Base-by-base conservation (phyloP, 2,113 vertebrate genomes). In the Myiozetetes cayanensis region DNA sequence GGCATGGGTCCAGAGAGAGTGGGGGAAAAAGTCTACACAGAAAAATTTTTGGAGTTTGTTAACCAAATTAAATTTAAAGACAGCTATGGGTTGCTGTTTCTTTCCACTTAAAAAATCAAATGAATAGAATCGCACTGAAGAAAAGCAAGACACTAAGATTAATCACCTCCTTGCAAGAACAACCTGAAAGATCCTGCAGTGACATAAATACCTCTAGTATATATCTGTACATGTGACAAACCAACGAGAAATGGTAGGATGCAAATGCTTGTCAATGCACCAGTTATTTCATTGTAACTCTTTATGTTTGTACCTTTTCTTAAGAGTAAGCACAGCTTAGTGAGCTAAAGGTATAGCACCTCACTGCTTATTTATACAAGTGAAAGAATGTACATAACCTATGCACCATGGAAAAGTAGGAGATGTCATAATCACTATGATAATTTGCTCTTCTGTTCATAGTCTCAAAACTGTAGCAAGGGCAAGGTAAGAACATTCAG, bases 311-410 rank as follows among this genome's bases (percentile, higher is more conserved):
- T 23, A 30, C 6, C 10, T 56, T 84, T 33, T 68, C 33, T 56
- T 44, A 43, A 33, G 6, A 71, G 24, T 23, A 74, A 35, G 18
- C 11, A 44, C 3, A 68, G 10, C 41, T 77, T 31, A 55, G 30
- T 2, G 2, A 93, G 35, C 7, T 35, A 53, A 66, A 89, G 24
- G 5, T 33, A 7, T 8, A 56, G 13, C 19, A 66, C 8, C 31
- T 84, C 56, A 27, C 24, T 2, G 0, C 15, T 56, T 61, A 39
- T 35, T 56, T 77, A 33, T 46, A 19, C 14, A 66, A 62, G 22
- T 41, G 33, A 56, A 11, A 44, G 30, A 30, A 66, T 3, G 7
- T 20, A 9, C 0, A 0, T 22, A 74, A 80, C 3, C 28, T 23
- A 30, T 0, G 4, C 19, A 53, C 10, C 12, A 15, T 6, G 28